Conservation (phyloP, 2,113 vertebrate species). For the Sinosuthora webbiana region DNA sequence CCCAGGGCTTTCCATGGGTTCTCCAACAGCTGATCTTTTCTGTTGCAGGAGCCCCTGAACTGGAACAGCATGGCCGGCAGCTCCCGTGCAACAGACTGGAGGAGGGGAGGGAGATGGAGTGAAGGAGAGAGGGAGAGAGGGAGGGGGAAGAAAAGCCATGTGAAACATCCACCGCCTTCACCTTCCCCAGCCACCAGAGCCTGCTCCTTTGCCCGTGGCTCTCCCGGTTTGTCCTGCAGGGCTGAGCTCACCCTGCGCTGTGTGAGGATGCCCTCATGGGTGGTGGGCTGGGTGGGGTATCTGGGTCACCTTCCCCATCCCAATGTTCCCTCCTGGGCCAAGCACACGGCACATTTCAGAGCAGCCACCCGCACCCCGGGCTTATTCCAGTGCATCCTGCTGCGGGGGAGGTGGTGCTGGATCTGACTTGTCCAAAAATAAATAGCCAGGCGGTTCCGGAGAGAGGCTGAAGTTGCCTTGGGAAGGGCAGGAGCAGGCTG, state of each 20-base stretch:
- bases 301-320: background rate
- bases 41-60: slow-evolving; percentile 47
- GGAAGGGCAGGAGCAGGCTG: slow-evolving; percentile 12
- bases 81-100: background rate
- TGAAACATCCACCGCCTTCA: background rate
- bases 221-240: background rate
- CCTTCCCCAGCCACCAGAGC: background rate
- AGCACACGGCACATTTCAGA: background rate
- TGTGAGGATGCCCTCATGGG: fast-evolving
- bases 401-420: background rate
- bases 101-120: background rate
- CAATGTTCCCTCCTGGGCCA: background rate
- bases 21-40: slow-evolving; percentile 62
- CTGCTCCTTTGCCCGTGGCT: fast-evolving
- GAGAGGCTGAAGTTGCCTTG: background rate
- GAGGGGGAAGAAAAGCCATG: background rate
- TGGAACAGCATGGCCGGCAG: slow-evolving; percentile 28
- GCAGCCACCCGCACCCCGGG: background rate
- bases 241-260: fast-evolving
- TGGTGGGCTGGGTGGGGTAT: background rate
- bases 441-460: background rate
- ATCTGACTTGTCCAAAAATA: background rate
- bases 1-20: slow-evolving; percentile 66
- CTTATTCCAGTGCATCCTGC: background rate
- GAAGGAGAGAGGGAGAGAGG: background rate